These are phyloP conservation scores for Caiman crocodilus DNA, from an alignment of 2,797 vertebrate genomes.

Conservation along the genomic window DNA sequence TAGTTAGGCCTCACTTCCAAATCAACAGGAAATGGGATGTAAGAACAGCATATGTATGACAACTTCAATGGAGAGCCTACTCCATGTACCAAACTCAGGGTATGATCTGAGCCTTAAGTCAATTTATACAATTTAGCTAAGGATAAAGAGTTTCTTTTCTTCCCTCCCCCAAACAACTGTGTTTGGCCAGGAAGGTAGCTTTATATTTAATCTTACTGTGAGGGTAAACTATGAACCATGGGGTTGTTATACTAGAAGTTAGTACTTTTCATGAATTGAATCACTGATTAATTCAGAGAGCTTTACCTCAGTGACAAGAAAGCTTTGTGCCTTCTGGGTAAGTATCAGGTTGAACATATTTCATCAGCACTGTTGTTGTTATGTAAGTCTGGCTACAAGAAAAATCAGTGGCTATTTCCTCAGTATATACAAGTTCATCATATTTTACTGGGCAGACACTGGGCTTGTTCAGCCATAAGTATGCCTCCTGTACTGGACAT, in stretches of 20 bases:
- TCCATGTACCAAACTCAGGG: not conserved
- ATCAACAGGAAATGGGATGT: not conserved
- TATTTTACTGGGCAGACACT: conserved; percentile 10
- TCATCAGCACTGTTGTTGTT: not conserved
- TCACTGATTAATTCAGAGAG: conserved; percentile 29
- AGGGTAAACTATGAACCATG: conserved; percentile 6
- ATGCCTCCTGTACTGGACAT: not conserved
- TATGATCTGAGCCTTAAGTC: not conserved
- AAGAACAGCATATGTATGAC: not conserved
- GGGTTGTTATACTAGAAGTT: not conserved
- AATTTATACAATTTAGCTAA: conserved; percentile 24
- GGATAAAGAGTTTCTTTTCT: not conserved
- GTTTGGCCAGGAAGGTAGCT: not conserved
- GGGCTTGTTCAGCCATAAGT: not conserved
- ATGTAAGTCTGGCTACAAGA: not conserved
- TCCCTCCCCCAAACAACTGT: not conserved
- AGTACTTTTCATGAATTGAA: not conserved
- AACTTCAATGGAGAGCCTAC: not conserved
- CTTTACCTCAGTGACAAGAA: conserved; percentile 27
- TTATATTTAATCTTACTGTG: not conserved
- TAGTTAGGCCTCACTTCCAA: not conserved
- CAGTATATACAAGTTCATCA: not conserved
- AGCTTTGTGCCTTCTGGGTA: not conserved
- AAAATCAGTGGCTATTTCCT: conserved; percentile 21
- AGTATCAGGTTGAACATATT: not conserved